Evolutionary conservation across 2,888 invertebrate species (phyloP), one percentile per base, ranked within the genome.

Genomic region (Pristionchus exspectatus): DNA sequence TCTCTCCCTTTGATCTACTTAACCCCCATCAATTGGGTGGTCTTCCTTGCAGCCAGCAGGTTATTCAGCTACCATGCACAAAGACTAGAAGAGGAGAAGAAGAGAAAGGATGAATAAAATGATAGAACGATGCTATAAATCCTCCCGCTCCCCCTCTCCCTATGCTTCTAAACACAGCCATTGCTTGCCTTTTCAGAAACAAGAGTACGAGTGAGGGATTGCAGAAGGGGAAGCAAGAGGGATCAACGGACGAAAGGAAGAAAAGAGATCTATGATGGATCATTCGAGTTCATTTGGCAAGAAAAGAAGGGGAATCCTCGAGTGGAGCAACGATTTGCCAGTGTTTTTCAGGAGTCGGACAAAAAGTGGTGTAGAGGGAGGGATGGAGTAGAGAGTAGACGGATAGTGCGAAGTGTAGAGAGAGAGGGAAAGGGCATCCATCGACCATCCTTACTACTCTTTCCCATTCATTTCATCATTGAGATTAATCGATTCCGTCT

Each of bases 381-480:
- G 69, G 33, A 72, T 72, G 69, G 69, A 72, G 69, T 33, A 33
- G 30, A 72, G 69, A 72, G 69, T 33, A 33, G 33, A 77, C n/a
- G 24, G 38, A 77, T 38, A 77, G 77, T 77, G 77, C 77, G 44
- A 77, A 77, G 77, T 77, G 24, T 38, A 44, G 21, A 44, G 77
- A 77, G 21, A 59, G 74, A 74, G 38, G 69, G 74, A 77, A 77
- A 77, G 77, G 77, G 77, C 77, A 77, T 77, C 44, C 77, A 77
- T 77, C 77, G 77, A 77, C 77, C 44, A 77, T 77, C 77, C 77
- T 77, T 44, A 77, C 77, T 44, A 72, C 69, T 72, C 69, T n/a
- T 18, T 66, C 44, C 77, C 38, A 77, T 33, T 72, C 72, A 33
- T 33, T 72, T 24, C 24, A 72, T n/a, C 38, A 77, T 33, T 12